Evolutionary conservation across 2,113 vertebrate species (phyloP), one percentile per base, ranked within the genome.

Genomic region (Psilopogon haemacephalus): DNA sequence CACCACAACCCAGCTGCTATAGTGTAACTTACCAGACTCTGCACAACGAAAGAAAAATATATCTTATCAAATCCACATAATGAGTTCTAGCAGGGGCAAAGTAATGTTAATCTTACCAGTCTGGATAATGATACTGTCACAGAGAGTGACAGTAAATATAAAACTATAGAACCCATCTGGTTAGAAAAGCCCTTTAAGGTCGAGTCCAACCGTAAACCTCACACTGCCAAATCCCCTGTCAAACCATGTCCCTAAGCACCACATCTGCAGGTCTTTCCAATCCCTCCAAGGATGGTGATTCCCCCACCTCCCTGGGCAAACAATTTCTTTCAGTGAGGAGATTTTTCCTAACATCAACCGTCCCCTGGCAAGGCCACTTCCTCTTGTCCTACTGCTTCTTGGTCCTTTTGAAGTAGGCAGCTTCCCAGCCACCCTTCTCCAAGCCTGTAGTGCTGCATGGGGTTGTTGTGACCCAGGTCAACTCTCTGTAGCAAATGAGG

Each of bases 371-470:
- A 79, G 60, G 46, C 52, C 2, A 0, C 58, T 70, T 52, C 1
- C 0, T 59, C 10, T n/a, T 9, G 3, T 19, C 21, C 30, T 23
- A 1, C 8, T 14, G 0, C 44, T 23, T 32, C 37, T 6, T 17
- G 54, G 27, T 21, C 30, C 13, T 59, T 78, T 42, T 75, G n/a
- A 1, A 0, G 7, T 0, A 0, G 8, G 11, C 23, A 35, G 27
- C 12, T 83, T 40, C 74, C 23, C 79, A 70, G 46, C 3, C 20
- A 2, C 46, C 54, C 35, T 32, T 48, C 8, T 19, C 24, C 8
- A 26, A 8, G 0, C 19, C n/a, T 62, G 27, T 10, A 35, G 20
- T 1, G 0, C 2, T 70, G 30, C 60, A 8, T 27, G 60, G 19
- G 12, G 8, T 21, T 64, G 26, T 42, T 62, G n/a, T 46, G 58